A percentile compares a stretch with the other conserved stretches of the same genome.
These are phyloP conservation scores for Scaptomyza pallida DNA, from an alignment of 1,140 invertebrate species.

Conservation along the genomic window DNA sequence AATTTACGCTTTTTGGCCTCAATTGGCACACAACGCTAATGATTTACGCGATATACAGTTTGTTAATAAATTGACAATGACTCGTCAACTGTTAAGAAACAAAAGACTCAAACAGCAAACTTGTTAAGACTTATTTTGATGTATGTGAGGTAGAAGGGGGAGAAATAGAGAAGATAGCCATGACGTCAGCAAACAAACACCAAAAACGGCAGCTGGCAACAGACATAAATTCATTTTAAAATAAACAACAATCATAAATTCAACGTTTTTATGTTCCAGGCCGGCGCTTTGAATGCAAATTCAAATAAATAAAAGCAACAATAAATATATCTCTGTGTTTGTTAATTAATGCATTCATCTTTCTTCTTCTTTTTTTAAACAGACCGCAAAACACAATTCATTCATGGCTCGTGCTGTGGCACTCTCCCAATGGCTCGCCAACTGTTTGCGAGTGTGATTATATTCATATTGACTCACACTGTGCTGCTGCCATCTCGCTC, in stretches of 20 bases:
- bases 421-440: constrained; percentile 38
- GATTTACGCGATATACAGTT: constrained; percentile 15
- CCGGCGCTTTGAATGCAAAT: constrained; percentile 64
- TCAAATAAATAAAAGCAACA: constrained; percentile 11
- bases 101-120: constrained; percentile 74
- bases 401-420: constrained; percentile 29
- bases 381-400: constrained; percentile 12
- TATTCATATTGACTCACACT: constrained; percentile 19
- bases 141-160: background rate
- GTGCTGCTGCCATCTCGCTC: constrained; percentile 16
- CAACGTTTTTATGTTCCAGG: constrained; percentile 22
- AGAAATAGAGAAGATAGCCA: constrained; percentile 1
- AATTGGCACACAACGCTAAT: background rate
- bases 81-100: constrained; percentile 24
- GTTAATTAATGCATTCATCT: constrained; percentile 42
- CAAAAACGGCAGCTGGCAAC: constrained; percentile 20
- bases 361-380: no score
- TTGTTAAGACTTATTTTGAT: constrained; percentile 19
- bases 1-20: background rate
- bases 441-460: constrained; percentile 21
- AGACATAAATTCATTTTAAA: constrained; percentile 43
- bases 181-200: constrained; percentile 55
- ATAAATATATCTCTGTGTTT: constrained; percentile 8
- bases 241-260: constrained; percentile 20
- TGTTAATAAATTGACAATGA: constrained; percentile 8